Evolutionary conservation across 1,140 invertebrate genomes (phyloP), one percentile per base, ranked within the genome.

Genomic region (Caenorhabditis briggsae): DNA sequence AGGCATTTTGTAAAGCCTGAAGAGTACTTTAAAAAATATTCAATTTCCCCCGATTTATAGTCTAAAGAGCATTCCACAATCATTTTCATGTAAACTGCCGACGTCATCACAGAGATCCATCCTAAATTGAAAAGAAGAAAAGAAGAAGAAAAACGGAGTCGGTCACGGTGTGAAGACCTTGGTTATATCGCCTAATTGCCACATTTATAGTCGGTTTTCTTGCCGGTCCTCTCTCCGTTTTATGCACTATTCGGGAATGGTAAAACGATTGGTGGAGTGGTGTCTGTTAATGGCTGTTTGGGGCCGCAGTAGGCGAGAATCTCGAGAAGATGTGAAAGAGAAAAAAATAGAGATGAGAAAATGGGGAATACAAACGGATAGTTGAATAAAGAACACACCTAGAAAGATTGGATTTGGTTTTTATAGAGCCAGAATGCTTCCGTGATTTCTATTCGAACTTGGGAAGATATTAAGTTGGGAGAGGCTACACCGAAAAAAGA

Each of bases 171-270:
- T 70, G 64, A 70, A 70, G 64, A 70, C 64, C 64, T 70, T 70
- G 64, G 64, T 70, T 70, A 70, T 70, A 70, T 70, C 64, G 33
- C 64, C 64, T 70, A 70, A 70, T 70, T 70, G 64, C 64, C 64
- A 70, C 64, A 70, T 70, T 70, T 70, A 70, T 70, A 70, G 64
- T 70, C 64, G 43, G 16, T 70, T 70, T 70, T 14, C 43, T 33
- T 33, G 12, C 43, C 64, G 43, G n/a, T 43, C 16, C 64, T 5
- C 41, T 43, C 64, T 70, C 64, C 20, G 20, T 43, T 43, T 70
- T 5, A 43, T 70, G 8, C 18, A 70, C 41, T 70, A 70, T 70
- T 70, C 14, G 20, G 56, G 20, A 61, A 25, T 46, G 33, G 64
- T 70, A 70, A 70, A 46, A 70, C 11, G 59, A 61, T 11, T 61